These are phyloP conservation scores for Erannis defoliaria DNA, from an alignment of 2,888 invertebrate genomes.

Conservation along the genomic window DNA sequence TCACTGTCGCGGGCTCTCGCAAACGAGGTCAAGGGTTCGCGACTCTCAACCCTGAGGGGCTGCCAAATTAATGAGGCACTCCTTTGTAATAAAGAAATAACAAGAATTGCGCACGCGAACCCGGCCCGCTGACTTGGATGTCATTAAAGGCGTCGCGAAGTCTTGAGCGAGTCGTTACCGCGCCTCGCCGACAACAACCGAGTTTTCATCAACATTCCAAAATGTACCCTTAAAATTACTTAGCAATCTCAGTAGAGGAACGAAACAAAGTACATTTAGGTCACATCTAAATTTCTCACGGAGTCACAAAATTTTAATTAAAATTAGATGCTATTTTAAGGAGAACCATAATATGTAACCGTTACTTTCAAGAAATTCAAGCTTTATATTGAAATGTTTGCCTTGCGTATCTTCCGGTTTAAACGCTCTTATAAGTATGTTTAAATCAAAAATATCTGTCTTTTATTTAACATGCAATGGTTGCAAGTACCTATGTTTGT, in stretches of 20 bases:
- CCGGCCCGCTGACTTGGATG: conserved; percentile 76
- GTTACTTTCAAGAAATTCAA: conserved; percentile 6
- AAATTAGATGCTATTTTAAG: conserved; percentile 20
- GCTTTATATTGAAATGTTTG: not conserved
- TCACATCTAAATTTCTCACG: conserved; percentile 43
- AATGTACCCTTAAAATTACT: conserved; percentile 64
- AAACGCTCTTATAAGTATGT: not conserved
- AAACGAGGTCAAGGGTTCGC: conserved; percentile 85
- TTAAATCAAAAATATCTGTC: not conserved
- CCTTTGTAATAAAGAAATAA: conserved; percentile 88
- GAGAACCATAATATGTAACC: conserved; percentile 7
- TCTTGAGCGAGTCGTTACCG: conserved; percentile 80
- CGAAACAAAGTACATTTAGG: conserved; percentile 50
- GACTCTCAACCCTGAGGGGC: conserved; percentile 84
- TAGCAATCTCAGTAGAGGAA: conserved; percentile 51
- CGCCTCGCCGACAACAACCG: conserved; percentile 78
- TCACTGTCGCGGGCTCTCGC: conserved; percentile 78
- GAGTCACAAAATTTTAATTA: conserved; percentile 37
- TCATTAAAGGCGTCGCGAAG: conserved; percentile 83
- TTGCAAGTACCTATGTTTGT: too few relatives aligned
- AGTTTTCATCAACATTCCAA: conserved; percentile 70
- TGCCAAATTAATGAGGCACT: conserved; percentile 87
- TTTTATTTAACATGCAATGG: too few relatives aligned
- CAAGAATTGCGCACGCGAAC: conserved; percentile 86
- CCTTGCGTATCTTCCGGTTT: not conserved